phyloP scores from a whole-genome alignment of 23 tunicate species.

The Diplosoma virens region DNA sequence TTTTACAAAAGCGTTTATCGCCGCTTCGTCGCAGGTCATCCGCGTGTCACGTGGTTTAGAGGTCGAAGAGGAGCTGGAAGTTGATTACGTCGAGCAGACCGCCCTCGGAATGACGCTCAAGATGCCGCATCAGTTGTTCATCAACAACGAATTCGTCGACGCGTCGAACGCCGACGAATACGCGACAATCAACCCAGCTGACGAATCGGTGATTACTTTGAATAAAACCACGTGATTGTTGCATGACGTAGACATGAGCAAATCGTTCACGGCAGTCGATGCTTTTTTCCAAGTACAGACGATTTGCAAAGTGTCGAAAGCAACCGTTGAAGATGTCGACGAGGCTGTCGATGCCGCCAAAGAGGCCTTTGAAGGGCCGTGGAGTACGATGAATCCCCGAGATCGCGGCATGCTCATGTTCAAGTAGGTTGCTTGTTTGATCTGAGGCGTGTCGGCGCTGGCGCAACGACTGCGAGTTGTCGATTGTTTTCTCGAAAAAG shows the following conservation, averaged over 20 bases:
- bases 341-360: constrained; percentile 95
- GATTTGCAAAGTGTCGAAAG: constrained; percentile 93
- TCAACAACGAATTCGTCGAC: constrained; percentile 88
- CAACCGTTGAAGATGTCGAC: constrained; percentile 93
- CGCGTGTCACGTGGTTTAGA: constrained; percentile 79
- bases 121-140: constrained; percentile 94
- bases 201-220: constrained; percentile 78
- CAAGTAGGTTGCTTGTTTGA: constrained; percentile 38
- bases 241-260: no score
- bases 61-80: constrained; percentile 89
- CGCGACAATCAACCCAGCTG: constrained; percentile 91
- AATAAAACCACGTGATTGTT: no score
- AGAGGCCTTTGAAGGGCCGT: constrained; percentile 89
- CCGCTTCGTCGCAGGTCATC: constrained; percentile 52
- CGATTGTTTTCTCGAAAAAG: background rate
- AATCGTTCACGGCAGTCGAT: no score
- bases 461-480: background rate
- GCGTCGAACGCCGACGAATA: constrained; percentile 81
- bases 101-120: constrained; percentile 73
- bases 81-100: constrained; percentile 70
- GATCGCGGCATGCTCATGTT: constrained; percentile 87
- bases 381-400: constrained; percentile 85
- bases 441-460: background rate
- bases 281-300: constrained; percentile 41
- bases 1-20: no score